phyloP scores from a whole-genome alignment of 2,113 vertebrate species.

The Pleuronectes platessa region DNA sequence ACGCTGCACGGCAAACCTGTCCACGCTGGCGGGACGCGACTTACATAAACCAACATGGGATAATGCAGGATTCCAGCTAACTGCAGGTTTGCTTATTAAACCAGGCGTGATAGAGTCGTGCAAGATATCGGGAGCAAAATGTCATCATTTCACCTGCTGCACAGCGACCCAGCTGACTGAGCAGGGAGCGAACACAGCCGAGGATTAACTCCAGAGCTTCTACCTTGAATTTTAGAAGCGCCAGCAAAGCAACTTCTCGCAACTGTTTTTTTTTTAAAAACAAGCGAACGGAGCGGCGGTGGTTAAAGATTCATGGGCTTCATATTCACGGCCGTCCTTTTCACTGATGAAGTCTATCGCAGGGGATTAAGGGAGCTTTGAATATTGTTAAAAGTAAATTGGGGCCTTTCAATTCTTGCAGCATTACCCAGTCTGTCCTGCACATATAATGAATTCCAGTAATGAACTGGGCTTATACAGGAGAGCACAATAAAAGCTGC shows the following conservation, averaged over 20 bases:
- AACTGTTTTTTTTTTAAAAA: slow-evolving; percentile 48
- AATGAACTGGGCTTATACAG: slow-evolving; percentile 62
- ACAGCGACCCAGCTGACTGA: slow-evolving; percentile 42
- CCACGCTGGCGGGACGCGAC: slow-evolving; percentile 37
- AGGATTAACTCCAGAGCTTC: slow-evolving; percentile 45
- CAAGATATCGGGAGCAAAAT: background rate
- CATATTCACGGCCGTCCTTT: slow-evolving; percentile 53
- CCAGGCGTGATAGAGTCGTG: background rate
- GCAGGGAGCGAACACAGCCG: slow-evolving; percentile 7
- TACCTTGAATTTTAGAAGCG: slow-evolving; percentile 43
- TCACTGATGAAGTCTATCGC: slow-evolving; percentile 54
- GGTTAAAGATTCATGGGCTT: slow-evolving; percentile 68
- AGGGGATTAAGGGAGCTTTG: slow-evolving; percentile 62
- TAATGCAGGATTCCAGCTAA: slow-evolving; percentile 22
- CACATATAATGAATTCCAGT: slow-evolving; percentile 65
- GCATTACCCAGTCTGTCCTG: slow-evolving; percentile 59
- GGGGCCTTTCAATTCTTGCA: slow-evolving; percentile 65
- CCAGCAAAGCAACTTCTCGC: slow-evolving; percentile 48
- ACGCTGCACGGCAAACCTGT: slow-evolving; percentile 43
- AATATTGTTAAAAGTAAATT: slow-evolving; percentile 74
- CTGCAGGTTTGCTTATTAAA: slow-evolving; percentile 24
- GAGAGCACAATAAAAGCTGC: slow-evolving; percentile 44
- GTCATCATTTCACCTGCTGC: slow-evolving; percentile 37
- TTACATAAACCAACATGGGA: slow-evolving; percentile 44
- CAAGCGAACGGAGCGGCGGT: slow-evolving; percentile 28